These are phyloP conservation scores for Diadema setosum DNA, from an alignment of 35 echinoderm and acorn worm genomes.

Conservation along the genomic window DNA sequence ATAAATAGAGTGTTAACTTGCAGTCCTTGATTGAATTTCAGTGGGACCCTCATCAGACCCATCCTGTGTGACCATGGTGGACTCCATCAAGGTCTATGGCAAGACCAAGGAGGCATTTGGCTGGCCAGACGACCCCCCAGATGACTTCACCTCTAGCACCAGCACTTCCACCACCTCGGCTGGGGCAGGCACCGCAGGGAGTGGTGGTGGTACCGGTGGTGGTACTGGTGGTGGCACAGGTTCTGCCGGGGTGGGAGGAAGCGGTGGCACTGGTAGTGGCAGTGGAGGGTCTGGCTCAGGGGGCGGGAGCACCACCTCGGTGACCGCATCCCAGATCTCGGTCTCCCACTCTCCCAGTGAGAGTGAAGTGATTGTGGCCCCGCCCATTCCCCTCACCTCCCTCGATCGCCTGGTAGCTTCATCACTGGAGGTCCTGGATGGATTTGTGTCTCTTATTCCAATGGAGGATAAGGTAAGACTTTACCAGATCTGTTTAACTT, in stretches of 20 bases:
- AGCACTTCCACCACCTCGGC: slow-evolving; percentile 29
- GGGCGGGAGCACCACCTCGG: slow-evolving; percentile 59
- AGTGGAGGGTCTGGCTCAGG: not conserved
- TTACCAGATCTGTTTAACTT: no score
- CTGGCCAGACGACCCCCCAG: slow-evolving; percentile 94
- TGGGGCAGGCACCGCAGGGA: not conserved
- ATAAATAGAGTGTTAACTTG: no score
- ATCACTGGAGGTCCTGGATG: slow-evolving; percentile 83
- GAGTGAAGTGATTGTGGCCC: slow-evolving; percentile 58
- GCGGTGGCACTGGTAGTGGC: not conserved
- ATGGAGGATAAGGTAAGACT: slow-evolving; percentile 62
- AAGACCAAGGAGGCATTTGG: slow-evolving; percentile 96
- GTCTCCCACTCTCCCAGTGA: slow-evolving; percentile 39
- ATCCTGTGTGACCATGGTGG: slow-evolving; percentile 92
- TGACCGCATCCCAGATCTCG: slow-evolving; percentile 53
- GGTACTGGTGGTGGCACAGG: slow-evolving; percentile 31
- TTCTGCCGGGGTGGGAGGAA: slow-evolving; percentile 29
- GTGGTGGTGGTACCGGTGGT: not conserved
- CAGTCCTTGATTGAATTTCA: no score
- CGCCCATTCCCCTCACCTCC: slow-evolving; percentile 73
- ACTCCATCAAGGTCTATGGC: slow-evolving; percentile 98
- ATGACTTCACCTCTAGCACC: slow-evolving; percentile 84
- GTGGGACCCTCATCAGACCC: slow-evolving; percentile 95
- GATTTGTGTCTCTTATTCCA: slow-evolving; percentile 60
- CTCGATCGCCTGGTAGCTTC: slow-evolving; percentile 86